Base-by-base conservation (phyloP, 2,113 vertebrate genomes). In the Irena cyanogastra region DNA sequence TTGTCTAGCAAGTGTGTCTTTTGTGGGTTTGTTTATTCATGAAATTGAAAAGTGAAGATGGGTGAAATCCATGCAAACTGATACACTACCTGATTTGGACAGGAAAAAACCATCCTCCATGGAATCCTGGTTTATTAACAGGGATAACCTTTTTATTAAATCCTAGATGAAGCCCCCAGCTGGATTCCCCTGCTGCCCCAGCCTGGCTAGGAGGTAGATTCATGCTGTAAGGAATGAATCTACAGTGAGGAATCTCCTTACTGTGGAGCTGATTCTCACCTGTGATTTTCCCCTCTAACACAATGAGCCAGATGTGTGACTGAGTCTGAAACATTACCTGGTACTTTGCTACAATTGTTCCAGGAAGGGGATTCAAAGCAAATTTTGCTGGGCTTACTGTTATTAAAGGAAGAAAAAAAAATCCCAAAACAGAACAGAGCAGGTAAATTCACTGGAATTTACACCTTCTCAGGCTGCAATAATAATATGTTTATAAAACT, bases 31-130 rank as follows among this genome's bases (percentile, higher is more conserved):
- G 54, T 54, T 88, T 54, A 45, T 54, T 44, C 21, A 41, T n/a
- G 5, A 94, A 92, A 84, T 68, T 94, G 76, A 75, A 83, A 94
- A 83, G 76, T 64, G 77, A 88, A 78, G 76, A 92, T 41, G 52
- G 52, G 64, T 84, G 22, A 64, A 84, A 30, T 75, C 52, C n/a
- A 27, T 89, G 83, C 50, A 89, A 92, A 74, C 11, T 6, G 42
- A 80, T 47, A 72, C 9, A 13, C 13, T 33, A 13, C 74, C 39
- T 54, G 59, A 39, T 85, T 59, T 24, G 16, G 31, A 54, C 75
- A 80, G 63, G 50, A 77, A 93, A 87, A 66, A 3, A 15, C 54
- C 33, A 68, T 83, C 18, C 52, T 90, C 77, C 24, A 6, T n/a
- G 45, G 33, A 83, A 24, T 83, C 33, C 13, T n/a, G 15, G 16